A percentile compares a stretch with the other conserved stretches of the same genome.
Conservation (phyloP, 2,113 vertebrate species). For the Dromiciops gliroides region DNA sequence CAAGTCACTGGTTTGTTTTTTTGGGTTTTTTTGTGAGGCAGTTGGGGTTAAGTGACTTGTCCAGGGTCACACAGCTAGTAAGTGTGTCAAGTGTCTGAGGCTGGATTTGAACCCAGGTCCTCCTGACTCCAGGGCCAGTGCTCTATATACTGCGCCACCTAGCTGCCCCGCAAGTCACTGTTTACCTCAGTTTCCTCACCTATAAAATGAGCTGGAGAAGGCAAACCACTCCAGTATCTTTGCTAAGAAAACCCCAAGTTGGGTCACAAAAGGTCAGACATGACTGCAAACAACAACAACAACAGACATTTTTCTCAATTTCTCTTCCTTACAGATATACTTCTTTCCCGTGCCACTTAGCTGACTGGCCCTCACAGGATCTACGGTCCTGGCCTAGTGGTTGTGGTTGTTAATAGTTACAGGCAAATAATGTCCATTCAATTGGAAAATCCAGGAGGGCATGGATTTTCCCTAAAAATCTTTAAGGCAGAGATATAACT, state of each 20-base stretch:
- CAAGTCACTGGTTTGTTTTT: no score
- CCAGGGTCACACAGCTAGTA: no score
- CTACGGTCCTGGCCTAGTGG: not conserved
- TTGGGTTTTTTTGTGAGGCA: no score
- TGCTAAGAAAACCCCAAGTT: not conserved
- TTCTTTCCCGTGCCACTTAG: not conserved
- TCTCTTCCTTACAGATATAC: not conserved
- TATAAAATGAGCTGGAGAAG: not conserved
- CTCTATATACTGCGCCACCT: no score
- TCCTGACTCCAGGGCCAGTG: no score
- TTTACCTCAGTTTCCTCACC: not conserved
- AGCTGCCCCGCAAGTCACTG: no score
- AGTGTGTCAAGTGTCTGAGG: no score
- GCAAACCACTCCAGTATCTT: not conserved
- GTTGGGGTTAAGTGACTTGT: no score
- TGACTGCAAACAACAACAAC: not conserved
- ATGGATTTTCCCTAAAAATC: not conserved
- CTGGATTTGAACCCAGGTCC: no score
- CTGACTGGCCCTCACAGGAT: not conserved
- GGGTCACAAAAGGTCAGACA: not conserved
- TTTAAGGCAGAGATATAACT: not conserved
- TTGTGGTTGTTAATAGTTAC: not conserved
- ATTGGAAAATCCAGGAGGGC: slow-evolving; percentile 1
- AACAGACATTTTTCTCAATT: not conserved
- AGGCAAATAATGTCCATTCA: not conserved